These are phyloP conservation scores for Galerucella nymphaeae DNA, from an alignment of 2,888 invertebrate species.

Conservation along the genomic window DNA sequence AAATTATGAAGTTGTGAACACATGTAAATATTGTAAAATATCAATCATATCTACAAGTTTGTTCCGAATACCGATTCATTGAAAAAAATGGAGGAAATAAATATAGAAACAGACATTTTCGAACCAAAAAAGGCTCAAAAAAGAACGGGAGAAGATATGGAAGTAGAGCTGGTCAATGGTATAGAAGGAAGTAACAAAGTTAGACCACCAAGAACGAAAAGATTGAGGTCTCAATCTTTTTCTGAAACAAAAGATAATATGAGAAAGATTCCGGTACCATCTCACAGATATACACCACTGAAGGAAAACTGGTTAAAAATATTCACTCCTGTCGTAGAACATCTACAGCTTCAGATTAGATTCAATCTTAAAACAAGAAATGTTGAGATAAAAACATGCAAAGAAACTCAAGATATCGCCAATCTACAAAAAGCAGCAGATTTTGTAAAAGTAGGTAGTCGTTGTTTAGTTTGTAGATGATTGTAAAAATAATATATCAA, in stretches of 20 bases:
- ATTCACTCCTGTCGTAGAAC: slow-evolving; percentile 95
- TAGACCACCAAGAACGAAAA: slow-evolving; percentile 52
- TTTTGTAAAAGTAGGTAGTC: slow-evolving; percentile 78
- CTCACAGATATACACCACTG: slow-evolving; percentile 92
- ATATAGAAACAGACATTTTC: slow-evolving; percentile 69
- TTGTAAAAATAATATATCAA: slow-evolving; percentile 13
- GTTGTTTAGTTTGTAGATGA: background rate
- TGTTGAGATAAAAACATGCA: slow-evolving; percentile 82
- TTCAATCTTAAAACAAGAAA: slow-evolving; percentile 92
- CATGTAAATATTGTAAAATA: slow-evolving; percentile 9
- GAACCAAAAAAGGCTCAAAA: slow-evolving; percentile 69
- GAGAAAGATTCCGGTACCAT: slow-evolving; percentile 88
- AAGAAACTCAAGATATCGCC: slow-evolving; percentile 84
- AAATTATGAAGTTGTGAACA: background rate
- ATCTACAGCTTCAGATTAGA: slow-evolving; percentile 91
- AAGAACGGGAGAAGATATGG: slow-evolving; percentile 71
- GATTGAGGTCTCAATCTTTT: slow-evolving; percentile 51
- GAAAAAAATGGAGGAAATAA: slow-evolving; percentile 59
- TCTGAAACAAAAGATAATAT: slow-evolving; percentile 71
- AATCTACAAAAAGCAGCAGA: slow-evolving; percentile 98
- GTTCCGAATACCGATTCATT: background rate
- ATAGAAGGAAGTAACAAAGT: slow-evolving; percentile 68
- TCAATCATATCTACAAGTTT: background rate
- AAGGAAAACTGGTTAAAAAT: slow-evolving; percentile 98
- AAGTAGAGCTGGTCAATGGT: slow-evolving; percentile 75